Evolutionary conservation across 2,888 invertebrate species (phyloP).

Genomic region (Lasioglossum figueresi): DNA sequence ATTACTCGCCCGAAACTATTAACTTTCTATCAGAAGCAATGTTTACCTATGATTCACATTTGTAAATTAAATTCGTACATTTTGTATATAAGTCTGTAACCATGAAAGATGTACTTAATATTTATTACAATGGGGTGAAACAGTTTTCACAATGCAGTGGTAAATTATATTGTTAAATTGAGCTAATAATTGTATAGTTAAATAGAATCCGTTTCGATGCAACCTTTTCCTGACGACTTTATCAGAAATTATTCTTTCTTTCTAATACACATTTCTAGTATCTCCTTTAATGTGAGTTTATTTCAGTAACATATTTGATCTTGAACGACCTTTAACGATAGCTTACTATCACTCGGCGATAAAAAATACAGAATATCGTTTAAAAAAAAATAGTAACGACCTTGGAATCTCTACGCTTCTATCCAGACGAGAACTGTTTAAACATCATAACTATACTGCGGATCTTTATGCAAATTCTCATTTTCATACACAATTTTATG

Average conservation of each 20-base stretch:
- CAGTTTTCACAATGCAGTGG: background rate
- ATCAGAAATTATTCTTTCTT: background rate
- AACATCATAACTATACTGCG: background rate
- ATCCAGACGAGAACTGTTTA: background rate
- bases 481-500: too few relatives aligned
- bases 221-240: background rate
- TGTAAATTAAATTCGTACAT: too few relatives aligned
- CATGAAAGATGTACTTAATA: background rate
- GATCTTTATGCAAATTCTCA: too few relatives aligned
- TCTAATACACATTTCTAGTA: background rate
- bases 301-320: background rate
- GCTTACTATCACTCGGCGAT: background rate
- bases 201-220: background rate
- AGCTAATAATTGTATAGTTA: background rate
- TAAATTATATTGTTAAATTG: background rate
- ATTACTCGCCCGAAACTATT: background rate
- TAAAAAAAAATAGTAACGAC: background rate
- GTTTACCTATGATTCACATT: too few relatives aligned
- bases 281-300: constrained; percentile 6
- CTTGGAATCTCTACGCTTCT: background rate
- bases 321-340: background rate
- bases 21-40: too few relatives aligned
- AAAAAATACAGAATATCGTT: background rate
- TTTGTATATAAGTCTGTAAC: too few relatives aligned
- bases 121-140: background rate